Conservation (phyloP, 1,140 invertebrate genomes). For the Belonocnema kinseyi region DNA sequence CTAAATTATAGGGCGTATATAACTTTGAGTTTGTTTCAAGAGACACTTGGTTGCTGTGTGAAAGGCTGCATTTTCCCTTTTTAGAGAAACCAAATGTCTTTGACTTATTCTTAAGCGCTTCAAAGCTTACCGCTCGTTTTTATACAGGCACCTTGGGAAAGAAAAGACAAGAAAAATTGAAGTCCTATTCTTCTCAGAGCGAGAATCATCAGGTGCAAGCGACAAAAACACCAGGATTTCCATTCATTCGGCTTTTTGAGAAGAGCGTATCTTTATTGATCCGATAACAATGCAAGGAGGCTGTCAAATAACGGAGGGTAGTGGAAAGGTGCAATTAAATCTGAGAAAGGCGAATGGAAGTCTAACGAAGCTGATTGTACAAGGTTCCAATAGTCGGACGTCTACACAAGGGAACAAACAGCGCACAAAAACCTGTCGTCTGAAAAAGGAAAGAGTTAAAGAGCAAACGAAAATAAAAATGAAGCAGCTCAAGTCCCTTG, state of each 20-base stretch:
- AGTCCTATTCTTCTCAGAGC: conserved; percentile 23
- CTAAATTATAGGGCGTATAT: background rate
- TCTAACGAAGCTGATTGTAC: conserved; percentile 38
- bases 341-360: conserved; percentile 2
- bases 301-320: conserved; percentile 26
- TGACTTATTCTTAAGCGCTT: conserved; percentile 8
- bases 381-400: conserved; percentile 30
- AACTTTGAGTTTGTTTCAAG: background rate
- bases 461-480: conserved; percentile 28
- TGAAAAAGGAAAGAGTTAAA: conserved; percentile 31
- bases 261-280: conserved; percentile 24
- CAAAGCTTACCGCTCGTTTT: conserved; percentile 21
- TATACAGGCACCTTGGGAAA: background rate
- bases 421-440: conserved; percentile 31
- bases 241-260: conserved; percentile 25
- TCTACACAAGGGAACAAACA: conserved; percentile 31
- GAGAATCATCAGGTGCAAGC: conserved; percentile 25
- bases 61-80: background rate
- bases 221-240: conserved; percentile 29
- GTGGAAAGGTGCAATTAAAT: conserved; percentile 36
- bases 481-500: conserved; percentile 7
- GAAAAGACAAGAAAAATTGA: conserved; percentile 21
- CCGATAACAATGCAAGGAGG: conserved; percentile 31
- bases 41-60: background rate
- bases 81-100: background rate